A percentile compares a stretch with the other conserved stretches of the same genome.
phyloP scores from a whole-genome alignment of 2,113 vertebrate genomes.

The Scalopus aquaticus region DNA sequence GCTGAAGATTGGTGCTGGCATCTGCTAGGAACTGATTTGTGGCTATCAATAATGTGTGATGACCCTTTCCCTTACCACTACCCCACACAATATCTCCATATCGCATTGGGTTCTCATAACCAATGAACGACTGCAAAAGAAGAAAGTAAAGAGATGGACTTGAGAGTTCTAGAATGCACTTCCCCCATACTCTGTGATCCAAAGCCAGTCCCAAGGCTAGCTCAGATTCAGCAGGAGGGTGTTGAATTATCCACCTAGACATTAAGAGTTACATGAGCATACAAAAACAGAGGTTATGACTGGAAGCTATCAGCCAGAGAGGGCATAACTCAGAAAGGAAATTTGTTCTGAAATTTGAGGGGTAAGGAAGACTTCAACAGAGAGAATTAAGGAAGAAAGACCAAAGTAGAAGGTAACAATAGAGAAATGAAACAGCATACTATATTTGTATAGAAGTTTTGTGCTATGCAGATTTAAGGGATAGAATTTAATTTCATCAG shows the following conservation, averaged over 20 bases:
- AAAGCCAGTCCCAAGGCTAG: background rate
- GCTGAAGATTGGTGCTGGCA: background rate
- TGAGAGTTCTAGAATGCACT: background rate
- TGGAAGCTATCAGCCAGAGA: background rate
- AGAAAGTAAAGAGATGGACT: background rate
- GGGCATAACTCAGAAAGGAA: background rate
- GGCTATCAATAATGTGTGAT: background rate
- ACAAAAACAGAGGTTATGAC: background rate
- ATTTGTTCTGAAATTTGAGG: background rate
- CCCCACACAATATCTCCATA: background rate
- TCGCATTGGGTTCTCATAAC: background rate
- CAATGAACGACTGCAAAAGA: background rate
- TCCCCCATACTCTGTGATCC: background rate
- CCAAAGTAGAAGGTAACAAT: background rate
- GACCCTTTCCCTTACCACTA: background rate
- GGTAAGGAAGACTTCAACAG: background rate
- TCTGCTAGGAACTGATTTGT: background rate
- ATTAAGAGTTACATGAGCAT: background rate
- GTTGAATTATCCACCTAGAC: background rate
- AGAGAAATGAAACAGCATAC: background rate
- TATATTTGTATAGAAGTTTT: background rate
- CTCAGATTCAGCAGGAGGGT: background rate
- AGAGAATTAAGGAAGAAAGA: background rate
- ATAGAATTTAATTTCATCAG: constrained; percentile 38
- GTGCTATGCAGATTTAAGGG: background rate